Base-by-base conservation (phyloP, 2,797 vertebrate species). In the Enteromius treurensis region DNA sequence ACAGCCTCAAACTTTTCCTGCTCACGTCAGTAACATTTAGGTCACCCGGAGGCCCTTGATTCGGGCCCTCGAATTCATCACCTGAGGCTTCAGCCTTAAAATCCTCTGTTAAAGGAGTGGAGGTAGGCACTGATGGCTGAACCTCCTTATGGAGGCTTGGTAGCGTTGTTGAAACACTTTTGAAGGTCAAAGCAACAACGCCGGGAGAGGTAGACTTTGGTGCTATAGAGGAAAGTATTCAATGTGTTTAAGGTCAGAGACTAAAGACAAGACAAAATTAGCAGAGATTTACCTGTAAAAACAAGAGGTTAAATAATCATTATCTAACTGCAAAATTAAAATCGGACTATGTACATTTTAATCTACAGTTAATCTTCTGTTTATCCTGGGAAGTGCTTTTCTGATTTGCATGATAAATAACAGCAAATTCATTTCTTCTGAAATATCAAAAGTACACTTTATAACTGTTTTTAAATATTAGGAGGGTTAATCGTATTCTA, bases 161-260 rank as follows among this genome's bases (percentile, higher is more conserved):
- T 51, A 76, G 84, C 17, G 80, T 49, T 19, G 92, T 81, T 17
- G 89, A 86, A 34, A 86, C 80, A 67, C 88, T 90, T 88, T 89
- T 91, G 87, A 93, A 79, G 77, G 85, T 93, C 90, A 92, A 81
- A 17, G 68, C 79, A 7, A 90, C 83, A 49, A 91, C 91, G 81
- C 89, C 92, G 86, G 90, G 73, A 87, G 92, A 89, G 82, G 92
- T 91, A 88, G 92, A 88, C 86, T 90, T 83, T 68, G 90, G 86
- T 80, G 92, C 94, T 95, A 64, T 15, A 92, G 89, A 94, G 89
- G 90, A 92, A 93, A 91, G 87, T 88, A 88, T 88, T 91, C 91
- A 91, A 90, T 85, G 85, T 29, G 85, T 81, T 89, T 84, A 87
- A 87, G 80, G 79, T 85, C 84, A 88, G 84, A 89, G 75, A 86